Base-by-base conservation (phyloP, 2,797 vertebrate species). In the Gymnocypris eckloni region DNA sequence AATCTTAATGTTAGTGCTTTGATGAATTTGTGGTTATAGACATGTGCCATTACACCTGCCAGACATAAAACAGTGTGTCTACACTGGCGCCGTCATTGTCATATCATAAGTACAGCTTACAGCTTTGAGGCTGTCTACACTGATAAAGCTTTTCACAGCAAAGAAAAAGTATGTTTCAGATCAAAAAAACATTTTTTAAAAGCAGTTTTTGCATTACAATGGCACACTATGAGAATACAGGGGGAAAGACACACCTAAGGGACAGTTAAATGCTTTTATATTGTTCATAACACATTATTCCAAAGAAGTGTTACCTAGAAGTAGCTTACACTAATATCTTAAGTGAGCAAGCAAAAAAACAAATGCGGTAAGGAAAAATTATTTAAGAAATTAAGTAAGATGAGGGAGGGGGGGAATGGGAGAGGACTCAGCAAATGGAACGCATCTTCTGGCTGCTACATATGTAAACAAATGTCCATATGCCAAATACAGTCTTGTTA, bases 1-100 rank as follows among this genome's bases (percentile, higher is more conserved):
- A 79, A 88, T 89, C 66, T 76, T 87, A 85, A 80, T 90, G 87
- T 81, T 88, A 81, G 85, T 81, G 82, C 87, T 83, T 86, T 43
- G 86, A 86, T 56, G 71, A 83, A 64, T 61, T 33, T 50, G 7
- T 37, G 15, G 88, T 87, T n/a, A 13, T 1, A 45, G 81, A 87
- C 89, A 56, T 69, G 54, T 79, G 71, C 20, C 85, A 87, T 86
- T 89, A 87, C 88, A 90, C 33, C 33, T 33, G 33, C 33, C 33
- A 33, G 33, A 33, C 41, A 76, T 41, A 22, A 79, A 69, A 79
- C 80, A 28, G 25, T 66, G 6, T 18, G 56, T 33, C 22, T 48
- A n/a, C 18, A 72, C 20, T 5, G 41, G 22, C 4, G 28, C 67
- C 67, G 9, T 59, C 54, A 28, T 3, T 9, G 8, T 56, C 61